Evolutionary conservation across 2,113 vertebrate genomes (phyloP).

Genomic region (Arizona elegans): DNA sequence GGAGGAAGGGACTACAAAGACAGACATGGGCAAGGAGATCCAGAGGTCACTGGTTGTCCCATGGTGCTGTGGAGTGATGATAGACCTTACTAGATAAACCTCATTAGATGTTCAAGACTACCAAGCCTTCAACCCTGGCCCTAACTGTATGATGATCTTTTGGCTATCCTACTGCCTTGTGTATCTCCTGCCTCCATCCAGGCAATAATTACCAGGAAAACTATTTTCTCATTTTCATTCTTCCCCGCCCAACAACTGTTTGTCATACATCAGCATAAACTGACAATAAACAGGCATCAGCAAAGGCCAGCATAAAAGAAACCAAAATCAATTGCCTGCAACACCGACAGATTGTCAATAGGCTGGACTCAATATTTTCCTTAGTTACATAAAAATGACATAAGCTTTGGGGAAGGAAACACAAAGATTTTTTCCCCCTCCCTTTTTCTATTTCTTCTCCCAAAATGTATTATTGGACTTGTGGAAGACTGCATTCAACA

Average conservation of each 20-base stretch:
- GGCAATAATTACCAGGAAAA: too few relatives aligned
- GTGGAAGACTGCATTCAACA: not conserved
- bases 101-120: too few relatives aligned
- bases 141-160: too few relatives aligned
- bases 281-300: not conserved
- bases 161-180: too few relatives aligned
- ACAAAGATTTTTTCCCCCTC: not conserved
- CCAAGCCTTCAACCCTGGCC: too few relatives aligned
- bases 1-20: too few relatives aligned
- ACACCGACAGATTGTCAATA: not conserved
- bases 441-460: not conserved
- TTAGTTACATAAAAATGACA: constrained; percentile 6
- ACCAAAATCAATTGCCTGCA: not conserved
- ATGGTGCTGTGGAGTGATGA: too few relatives aligned
- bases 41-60: too few relatives aligned
- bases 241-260: not conserved
- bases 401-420: not conserved
- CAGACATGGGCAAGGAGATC: too few relatives aligned
- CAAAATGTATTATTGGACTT: not conserved
- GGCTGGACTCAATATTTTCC: not conserved
- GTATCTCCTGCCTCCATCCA: too few relatives aligned
- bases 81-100: too few relatives aligned
- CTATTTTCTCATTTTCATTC: not conserved
- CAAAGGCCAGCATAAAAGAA: not conserved
- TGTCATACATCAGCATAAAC: not conserved